Percentiles rank a stretch among this genome's conserved stretches.
Evolutionary conservation across 2,888 invertebrate genomes (phyloP).

Genomic region (Leptopilina myrica): DNA sequence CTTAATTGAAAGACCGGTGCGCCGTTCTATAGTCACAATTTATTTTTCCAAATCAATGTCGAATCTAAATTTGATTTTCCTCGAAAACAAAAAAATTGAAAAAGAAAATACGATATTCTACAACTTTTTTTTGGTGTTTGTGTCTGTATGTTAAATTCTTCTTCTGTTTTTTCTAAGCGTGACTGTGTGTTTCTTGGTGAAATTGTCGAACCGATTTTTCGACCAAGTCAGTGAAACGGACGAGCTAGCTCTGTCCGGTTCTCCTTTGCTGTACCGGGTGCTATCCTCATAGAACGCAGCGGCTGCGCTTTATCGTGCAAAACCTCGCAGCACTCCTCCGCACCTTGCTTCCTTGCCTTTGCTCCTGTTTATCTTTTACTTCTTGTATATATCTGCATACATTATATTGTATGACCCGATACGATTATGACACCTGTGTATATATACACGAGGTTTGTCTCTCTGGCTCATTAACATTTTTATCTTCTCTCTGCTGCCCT

Average conservation of each 20-base stretch:
- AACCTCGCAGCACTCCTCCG: slow-evolving; percentile 9
- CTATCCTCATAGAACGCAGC: slow-evolving; percentile 67
- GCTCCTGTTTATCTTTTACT: slow-evolving; percentile 30
- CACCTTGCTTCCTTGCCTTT: slow-evolving; percentile 49
- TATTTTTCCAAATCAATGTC: too few relatives aligned
- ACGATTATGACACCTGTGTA: not conserved
- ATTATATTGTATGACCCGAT: slow-evolving; percentile 3
- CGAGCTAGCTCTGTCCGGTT: slow-evolving; percentile 74
- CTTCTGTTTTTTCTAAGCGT: not conserved
- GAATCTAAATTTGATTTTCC: too few relatives aligned
- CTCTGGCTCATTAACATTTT: not conserved
- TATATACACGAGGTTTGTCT: not conserved
- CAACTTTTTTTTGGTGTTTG: too few relatives aligned
- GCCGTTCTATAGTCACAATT: not conserved
- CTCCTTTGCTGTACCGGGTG: slow-evolving; percentile 70
- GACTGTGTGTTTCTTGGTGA: not conserved
- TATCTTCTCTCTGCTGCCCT: not conserved
- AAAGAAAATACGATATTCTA: too few relatives aligned
- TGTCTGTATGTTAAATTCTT: too few relatives aligned
- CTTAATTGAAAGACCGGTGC: not conserved
- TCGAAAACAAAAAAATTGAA: too few relatives aligned
- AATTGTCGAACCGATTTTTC: not conserved
- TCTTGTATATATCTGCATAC: slow-evolving; percentile 18
- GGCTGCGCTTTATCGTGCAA: slow-evolving; percentile 68
- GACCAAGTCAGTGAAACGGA: slow-evolving; percentile 47